Evolutionary conservation across 23 tunicate genomes (phyloP), one percentile per base, ranked within the genome.

Genomic region (Halocynthia roretzi): DNA sequence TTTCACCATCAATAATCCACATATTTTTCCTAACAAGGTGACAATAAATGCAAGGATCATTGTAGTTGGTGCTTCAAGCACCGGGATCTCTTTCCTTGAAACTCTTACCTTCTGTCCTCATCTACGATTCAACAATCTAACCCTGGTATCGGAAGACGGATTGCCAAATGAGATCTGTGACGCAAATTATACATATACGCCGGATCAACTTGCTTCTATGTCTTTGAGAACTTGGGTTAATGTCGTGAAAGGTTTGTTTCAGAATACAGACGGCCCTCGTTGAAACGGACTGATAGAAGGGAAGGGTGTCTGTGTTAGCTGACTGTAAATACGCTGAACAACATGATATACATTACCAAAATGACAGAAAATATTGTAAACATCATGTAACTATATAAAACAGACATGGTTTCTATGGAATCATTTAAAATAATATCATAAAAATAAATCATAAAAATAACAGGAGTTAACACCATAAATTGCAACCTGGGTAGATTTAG

Each of bases 191-290:
- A 56, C 80, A 12, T 92, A 82, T 69, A 71, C 82, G 7, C 6
- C 71, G 20, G 98, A 92, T 19, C 87, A 92, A 22, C 71, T 92
- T 76, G 98, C 98, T 7, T 21, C 73, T 31, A 69, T 92, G 58
- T 92, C 98, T 53, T 84, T 92, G 7, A 62, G 90, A 12, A 89
- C 98, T 8, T 92, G 98, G 98, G 98, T 92, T 12, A 92, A 86
- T 52, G 80, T 86, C 22, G 92, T 92, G 8, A 75, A 78, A 86
- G 98, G 98, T 92, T 12, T 10, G 61, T 58, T 15, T 58, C 15
- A 17, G 17, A 58, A 58, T 58, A 17, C 17, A 14, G 17, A 1
- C 15, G 64, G 4, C 64, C 64, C 17, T 14, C 64, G 17, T 58
- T 58, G 17, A 17, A 58, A 14, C n/a, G 15, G 64, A 58, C 64